Evolutionary conservation across 2,888 invertebrate species (phyloP).

Genomic region (Drosophila suboccidentalis): DNA sequence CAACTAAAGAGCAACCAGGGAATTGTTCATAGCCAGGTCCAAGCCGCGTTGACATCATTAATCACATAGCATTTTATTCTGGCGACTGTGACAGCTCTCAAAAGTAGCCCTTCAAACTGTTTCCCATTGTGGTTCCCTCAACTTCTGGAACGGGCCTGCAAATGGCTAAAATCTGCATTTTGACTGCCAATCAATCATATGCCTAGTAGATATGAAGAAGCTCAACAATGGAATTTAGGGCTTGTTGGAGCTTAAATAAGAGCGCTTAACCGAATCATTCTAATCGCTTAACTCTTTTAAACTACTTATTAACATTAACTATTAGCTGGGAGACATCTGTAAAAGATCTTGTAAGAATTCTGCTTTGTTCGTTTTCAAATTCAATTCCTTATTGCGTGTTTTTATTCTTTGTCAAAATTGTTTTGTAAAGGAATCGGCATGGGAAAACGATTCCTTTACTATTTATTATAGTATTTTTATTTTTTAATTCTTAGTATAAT

Average conservation of each 20-base stretch:
- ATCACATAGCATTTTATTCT: slow-evolving; percentile 47
- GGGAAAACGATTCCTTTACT: too few species aligned
- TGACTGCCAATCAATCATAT: background rate
- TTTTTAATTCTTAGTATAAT: too few species aligned
- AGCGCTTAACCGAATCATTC: too few species aligned
- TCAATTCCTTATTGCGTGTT: too few species aligned
- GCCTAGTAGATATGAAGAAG: background rate
- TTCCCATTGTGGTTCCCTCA: slow-evolving; percentile 34
- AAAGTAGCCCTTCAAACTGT: slow-evolving; percentile 21
- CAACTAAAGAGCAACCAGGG: slow-evolving; percentile 60
- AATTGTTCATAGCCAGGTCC: slow-evolving; percentile 33
- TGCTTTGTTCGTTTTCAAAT: too few species aligned
- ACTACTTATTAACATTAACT: too few species aligned
- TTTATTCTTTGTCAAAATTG: too few species aligned
- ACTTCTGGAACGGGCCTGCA: background rate
- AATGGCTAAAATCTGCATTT: slow-evolving; percentile 9
- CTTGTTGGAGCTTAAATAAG: too few species aligned
- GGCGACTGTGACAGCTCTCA: slow-evolving; percentile 35
- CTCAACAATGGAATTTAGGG: too few species aligned
- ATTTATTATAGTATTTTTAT: too few species aligned
- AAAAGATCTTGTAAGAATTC: background rate
- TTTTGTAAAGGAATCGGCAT: too few species aligned
- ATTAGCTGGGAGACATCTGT: background rate
- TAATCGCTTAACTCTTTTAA: too few species aligned
- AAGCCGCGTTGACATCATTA: slow-evolving; percentile 62